A percentile compares a stretch with the other conserved stretches of the same genome.
Conservation (phyloP, 2,888 invertebrate genomes). For the Nomada ruficornis region DNA sequence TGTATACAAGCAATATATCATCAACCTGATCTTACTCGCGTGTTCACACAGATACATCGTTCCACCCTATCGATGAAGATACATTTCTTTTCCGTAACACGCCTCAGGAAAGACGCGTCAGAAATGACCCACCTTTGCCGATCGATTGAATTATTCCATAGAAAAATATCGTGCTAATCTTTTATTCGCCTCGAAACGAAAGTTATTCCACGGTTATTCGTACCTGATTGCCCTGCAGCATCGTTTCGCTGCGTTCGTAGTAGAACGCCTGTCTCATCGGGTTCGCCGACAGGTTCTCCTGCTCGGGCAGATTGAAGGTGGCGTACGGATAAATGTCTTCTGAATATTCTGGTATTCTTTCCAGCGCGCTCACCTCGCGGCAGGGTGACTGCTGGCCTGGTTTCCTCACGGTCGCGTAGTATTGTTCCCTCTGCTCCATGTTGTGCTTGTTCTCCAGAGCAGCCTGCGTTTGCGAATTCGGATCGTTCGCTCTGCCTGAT, state of each 20-base stretch:
- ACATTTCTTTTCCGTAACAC: constrained; percentile 13
- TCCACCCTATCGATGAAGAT: neutral
- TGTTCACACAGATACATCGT: constrained; percentile 3
- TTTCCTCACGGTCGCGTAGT: constrained; percentile 85
- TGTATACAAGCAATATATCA: constrained; percentile 35
- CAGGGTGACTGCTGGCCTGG: constrained; percentile 84
- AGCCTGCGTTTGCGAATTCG: constrained; percentile 81
- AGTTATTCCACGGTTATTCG: constrained; percentile 1
- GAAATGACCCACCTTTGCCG: neutral
- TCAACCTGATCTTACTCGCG: constrained; percentile 7
- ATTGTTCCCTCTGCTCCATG: constrained; percentile 85
- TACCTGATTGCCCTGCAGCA: constrained; percentile 82
- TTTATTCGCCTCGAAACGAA: neutral
- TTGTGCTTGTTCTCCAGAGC: constrained; percentile 84
- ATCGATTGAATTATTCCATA: constrained; percentile 14
- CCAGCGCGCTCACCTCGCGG: constrained; percentile 83
- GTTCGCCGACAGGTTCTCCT: constrained; percentile 86
- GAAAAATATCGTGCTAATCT: too few relatives aligned
- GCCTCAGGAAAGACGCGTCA: neutral
- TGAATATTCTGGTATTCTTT: constrained; percentile 87
- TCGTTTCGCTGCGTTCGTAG: constrained; percentile 82
- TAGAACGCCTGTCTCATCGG: constrained; percentile 83
- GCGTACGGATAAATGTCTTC: constrained; percentile 88
- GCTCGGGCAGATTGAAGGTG: constrained; percentile 86
- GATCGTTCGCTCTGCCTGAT: constrained; percentile 77